Evolutionary conservation across 2,888 invertebrate species (phyloP), one percentile per base, ranked within the genome.

Genomic region (Folsomia manolachei): DNA sequence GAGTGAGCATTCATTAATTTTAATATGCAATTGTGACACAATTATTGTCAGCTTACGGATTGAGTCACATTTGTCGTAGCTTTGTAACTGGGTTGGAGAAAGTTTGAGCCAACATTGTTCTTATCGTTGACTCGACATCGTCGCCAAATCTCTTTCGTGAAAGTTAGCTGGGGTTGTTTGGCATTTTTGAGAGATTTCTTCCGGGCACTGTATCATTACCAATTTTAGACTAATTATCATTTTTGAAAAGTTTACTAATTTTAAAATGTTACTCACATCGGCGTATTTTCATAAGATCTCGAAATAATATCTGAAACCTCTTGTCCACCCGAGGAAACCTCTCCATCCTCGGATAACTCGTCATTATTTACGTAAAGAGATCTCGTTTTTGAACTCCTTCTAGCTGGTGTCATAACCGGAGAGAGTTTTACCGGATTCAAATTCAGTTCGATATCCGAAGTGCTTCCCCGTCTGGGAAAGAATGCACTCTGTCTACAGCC

Each of bases 261-360:
- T 14, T 61, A 61, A 14, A 61, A 9, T 9, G 18, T 61, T 21
- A 71, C 74, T 72, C 78, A 80, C 80, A 80, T 69, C 62, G 80
- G 80, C 63, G 80, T 79, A 63, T 80, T 80, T 73, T 80, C 80
- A 70, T 79, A 80, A 9, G 77, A 77, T 66, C 72, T 75, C n/a
- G 79, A 80, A 56, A 80, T 80, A 27, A 80, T 80, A 65, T 79
- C 79, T 14, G 78, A 75, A 52, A 80, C 80, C 75, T 80, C 80
- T 68, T 78, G 78, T 21, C 80, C 80, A 9, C 80, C 80, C 1
- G 76, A 76, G 0, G 80, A 80, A 27, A 80, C 75, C 69, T 80
- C 80, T 14, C 79, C 80, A 70, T 80, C 80, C 68, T 80, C 80
- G 9, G 78, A 78, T 18, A 73, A 63, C 24, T 72, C 71, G 19